Evolutionary conservation across 35 echinoderm and acorn worm genomes (phyloP).

Genomic region (Apostichopus parvimensis): DNA sequence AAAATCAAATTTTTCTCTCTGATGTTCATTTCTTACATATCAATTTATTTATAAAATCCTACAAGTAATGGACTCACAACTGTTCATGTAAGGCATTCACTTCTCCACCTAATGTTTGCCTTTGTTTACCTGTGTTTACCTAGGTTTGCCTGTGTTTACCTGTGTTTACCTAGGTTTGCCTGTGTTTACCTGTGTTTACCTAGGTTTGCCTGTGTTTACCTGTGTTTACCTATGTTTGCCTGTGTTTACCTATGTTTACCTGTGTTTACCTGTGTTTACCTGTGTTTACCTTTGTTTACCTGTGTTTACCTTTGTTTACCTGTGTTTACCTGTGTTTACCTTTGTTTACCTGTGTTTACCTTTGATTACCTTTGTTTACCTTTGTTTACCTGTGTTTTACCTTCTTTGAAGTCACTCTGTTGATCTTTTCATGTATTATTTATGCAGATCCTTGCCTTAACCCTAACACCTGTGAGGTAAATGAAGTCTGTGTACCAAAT

Average conservation of each 20-base stretch:
- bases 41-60: no score
- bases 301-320: neutral
- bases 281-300: neutral
- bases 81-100: no score
- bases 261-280: neutral
- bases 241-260: neutral
- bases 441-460: slow-evolving; percentile 4
- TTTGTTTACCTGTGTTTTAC: neutral
- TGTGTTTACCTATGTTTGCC: neutral
- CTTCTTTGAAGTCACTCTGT: no score
- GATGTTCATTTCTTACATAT: no score
- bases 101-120: neutral
- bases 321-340: neutral
- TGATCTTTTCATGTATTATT: no score
- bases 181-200: neutral
- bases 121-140: neutral
- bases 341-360: neutral
- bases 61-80: no score
- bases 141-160: neutral
- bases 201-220: no score
- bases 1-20: no score
- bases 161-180: neutral
- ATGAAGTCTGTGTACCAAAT: neutral
- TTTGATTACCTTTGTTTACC: neutral
- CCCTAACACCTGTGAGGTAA: neutral